Conservation (phyloP, 2,113 vertebrate species). For the Petrocephalus microphthalmus region DNA sequence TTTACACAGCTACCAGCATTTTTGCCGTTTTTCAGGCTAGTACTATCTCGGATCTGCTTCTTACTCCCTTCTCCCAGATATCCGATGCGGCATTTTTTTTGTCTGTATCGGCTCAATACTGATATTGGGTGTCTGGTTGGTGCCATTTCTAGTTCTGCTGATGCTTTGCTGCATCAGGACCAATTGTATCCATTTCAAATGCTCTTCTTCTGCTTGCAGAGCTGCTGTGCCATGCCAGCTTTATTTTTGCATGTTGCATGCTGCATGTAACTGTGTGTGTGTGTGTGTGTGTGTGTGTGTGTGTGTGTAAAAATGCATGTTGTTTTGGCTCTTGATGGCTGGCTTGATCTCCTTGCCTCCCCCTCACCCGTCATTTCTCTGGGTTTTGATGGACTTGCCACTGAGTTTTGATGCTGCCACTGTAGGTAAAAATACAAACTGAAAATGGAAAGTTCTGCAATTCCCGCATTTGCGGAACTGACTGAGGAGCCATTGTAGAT, state of each 20-base stretch:
- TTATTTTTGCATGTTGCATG: neutral
- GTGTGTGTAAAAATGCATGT: neutral
- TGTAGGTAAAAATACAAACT: neutral
- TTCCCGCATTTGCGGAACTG: neutral
- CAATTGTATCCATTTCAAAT: neutral
- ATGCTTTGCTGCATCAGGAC: too few relatives aligned
- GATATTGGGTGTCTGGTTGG: too few relatives aligned
- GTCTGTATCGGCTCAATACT: too few relatives aligned
- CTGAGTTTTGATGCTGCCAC: neutral
- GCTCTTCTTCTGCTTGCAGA: neutral
- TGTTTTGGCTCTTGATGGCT: neutral
- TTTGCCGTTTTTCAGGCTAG: too few relatives aligned
- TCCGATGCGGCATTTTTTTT: too few relatives aligned
- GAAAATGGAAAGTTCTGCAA: neutral
- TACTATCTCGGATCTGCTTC: too few relatives aligned
- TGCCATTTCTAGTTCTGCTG: too few relatives aligned
- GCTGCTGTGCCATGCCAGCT: neutral
- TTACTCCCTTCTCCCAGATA: too few relatives aligned
- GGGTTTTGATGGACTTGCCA: neutral
- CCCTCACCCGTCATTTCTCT: neutral
- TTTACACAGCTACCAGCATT: too few relatives aligned
- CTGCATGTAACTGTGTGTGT: neutral
- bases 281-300: too few relatives aligned
- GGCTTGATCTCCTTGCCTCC: neutral
- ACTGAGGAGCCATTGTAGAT: neutral